phyloP scores from a whole-genome alignment of 2,888 invertebrate genomes.

The Tortrix viridana region DNA sequence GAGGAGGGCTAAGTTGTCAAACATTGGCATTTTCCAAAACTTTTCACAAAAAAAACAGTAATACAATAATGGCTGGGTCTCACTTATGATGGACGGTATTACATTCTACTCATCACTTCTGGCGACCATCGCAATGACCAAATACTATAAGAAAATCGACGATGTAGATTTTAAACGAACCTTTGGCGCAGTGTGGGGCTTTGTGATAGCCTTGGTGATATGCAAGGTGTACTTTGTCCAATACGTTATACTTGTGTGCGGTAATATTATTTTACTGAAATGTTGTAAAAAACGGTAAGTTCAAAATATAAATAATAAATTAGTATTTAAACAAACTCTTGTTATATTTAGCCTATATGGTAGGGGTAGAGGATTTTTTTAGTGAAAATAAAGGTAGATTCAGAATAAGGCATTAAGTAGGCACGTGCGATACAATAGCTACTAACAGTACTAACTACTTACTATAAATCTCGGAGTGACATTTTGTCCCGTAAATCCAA shows the following conservation, averaged over 20 bases:
- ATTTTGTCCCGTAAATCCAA: too few species aligned
- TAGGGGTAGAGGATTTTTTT: too few species aligned
- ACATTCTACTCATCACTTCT: slow-evolving; percentile 61
- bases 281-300: slow-evolving; percentile 82
- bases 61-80: slow-evolving; percentile 32
- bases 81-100: slow-evolving; percentile 50
- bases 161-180: slow-evolving; percentile 79
- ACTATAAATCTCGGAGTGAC: too few species aligned
- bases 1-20: background rate
- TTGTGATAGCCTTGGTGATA: slow-evolving; percentile 82
- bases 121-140: slow-evolving; percentile 84
- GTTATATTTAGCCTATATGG: too few species aligned
- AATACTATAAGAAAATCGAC: slow-evolving; percentile 83
- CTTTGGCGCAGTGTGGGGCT: slow-evolving; percentile 85
- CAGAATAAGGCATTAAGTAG: too few species aligned
- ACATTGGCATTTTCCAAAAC: slow-evolving; percentile 22
- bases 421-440: too few species aligned
- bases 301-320: background rate
- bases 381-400: too few species aligned
- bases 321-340: background rate
- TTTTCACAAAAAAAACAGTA: slow-evolving; percentile 32
- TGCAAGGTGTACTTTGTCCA: slow-evolving; percentile 86
- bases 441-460: too few species aligned
- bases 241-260: slow-evolving; percentile 82
- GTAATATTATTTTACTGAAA: slow-evolving; percentile 86